A percentile compares a stretch with the other conserved stretches of the same genome.
Evolutionary conservation across 1,140 invertebrate species (phyloP).

Genomic region (Brachionus asplanchnoidis): DNA sequence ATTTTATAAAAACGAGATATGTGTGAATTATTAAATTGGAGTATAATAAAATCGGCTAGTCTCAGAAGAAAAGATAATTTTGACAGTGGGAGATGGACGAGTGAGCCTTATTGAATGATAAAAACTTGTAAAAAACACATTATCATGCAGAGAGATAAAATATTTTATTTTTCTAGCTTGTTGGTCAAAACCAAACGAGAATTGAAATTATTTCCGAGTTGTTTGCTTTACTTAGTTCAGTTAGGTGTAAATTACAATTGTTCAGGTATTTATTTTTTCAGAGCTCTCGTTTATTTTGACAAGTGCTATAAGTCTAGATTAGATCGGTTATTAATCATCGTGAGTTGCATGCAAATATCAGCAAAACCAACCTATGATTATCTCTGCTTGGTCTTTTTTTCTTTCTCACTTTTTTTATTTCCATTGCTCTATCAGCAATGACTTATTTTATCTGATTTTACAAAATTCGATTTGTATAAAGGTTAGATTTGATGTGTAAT

Average conservation of each 20-base stretch:
- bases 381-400: slow-evolving; percentile 20
- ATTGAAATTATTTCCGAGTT: background rate
- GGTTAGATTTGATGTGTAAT: background rate
- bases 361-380: slow-evolving; percentile 1
- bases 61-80: background rate
- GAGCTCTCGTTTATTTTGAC: background rate
- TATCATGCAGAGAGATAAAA: background rate
- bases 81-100: background rate
- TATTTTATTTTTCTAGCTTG: background rate
- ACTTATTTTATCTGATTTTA: background rate
- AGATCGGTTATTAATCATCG: background rate
- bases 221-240: background rate
- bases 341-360: slow-evolving; percentile 5
- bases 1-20: background rate
- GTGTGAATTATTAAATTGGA: slow-evolving; percentile 13
- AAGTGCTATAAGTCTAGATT: slow-evolving; percentile 27
- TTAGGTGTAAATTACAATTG: background rate
- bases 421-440: background rate
- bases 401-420: background rate
- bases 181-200: background rate
- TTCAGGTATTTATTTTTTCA: background rate
- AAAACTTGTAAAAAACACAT: slow-evolving; percentile 23
- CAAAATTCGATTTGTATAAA: background rate
- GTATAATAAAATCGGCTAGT: background rate
- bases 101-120: background rate